Conservation (phyloP, 2,113 vertebrate species). For the Zonotrichia leucophrys region DNA sequence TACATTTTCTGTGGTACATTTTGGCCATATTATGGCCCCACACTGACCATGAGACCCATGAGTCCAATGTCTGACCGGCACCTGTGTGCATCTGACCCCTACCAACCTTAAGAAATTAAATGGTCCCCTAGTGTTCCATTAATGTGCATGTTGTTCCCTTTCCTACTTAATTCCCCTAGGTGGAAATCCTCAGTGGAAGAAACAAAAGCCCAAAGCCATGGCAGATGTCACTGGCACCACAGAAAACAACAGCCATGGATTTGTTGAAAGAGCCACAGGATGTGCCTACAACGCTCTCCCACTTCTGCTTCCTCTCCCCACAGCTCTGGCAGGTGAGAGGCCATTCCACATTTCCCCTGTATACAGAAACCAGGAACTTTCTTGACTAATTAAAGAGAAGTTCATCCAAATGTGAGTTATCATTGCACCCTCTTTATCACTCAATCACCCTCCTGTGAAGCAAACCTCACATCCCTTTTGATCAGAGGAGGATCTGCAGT, state of each 20-base stretch:
- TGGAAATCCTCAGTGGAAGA: neutral
- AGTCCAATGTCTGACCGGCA: neutral
- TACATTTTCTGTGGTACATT: neutral
- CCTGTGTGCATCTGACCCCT: neutral
- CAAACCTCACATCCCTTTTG: neutral
- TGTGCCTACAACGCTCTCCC: neutral
- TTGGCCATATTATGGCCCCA: neutral
- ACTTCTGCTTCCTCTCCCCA: slow-evolving; percentile 8
- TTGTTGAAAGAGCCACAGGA: slow-evolving; percentile 23
- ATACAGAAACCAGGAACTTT: neutral
- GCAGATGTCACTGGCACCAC: neutral
- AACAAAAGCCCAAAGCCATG: neutral
- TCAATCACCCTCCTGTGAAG: neutral
- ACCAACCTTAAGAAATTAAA: neutral
- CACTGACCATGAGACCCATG: neutral
- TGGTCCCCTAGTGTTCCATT: neutral
- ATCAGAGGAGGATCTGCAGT: neutral
- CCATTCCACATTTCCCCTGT: slow-evolving; percentile 2
- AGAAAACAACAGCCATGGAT: neutral
- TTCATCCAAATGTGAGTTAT: slow-evolving; percentile 15
- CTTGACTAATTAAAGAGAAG: neutral
- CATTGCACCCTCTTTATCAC: neutral
- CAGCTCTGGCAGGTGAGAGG: neutral
- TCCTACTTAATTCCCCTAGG: neutral
- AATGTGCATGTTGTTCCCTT: neutral